Base-by-base conservation (phyloP, 1,140 invertebrate genomes). In the Oryctes rhinoceros region DNA sequence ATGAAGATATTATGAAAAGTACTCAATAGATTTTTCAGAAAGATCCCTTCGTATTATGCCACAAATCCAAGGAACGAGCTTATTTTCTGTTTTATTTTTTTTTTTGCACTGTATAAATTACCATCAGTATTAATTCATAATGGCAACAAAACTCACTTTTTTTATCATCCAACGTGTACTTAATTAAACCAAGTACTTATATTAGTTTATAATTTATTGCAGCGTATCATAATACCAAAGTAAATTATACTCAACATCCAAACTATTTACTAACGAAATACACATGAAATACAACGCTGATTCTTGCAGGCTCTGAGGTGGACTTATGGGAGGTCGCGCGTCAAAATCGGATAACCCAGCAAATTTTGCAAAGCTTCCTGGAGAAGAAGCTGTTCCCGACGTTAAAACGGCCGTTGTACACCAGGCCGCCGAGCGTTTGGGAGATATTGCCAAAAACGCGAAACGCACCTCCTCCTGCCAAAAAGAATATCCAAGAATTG, bases 301-400 rank as follows among this genome's bases (percentile, higher is more conserved):
- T 76, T 44, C 75, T 79, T 81, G 65, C 77, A 79, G 80, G 59
- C 24, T 62, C 79, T 78, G 80, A 84, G 37, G 79, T 85, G 76
- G 92, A 91, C 86, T 82, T 89, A 48, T 88, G 89, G 81, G 92
- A 93, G 87, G 85, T 93, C 85, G 90, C 90, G 83, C 87, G 92
- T 67, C 92, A 94, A 89, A 94, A 94, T 88, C 90, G 90, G 86
- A 93, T 93, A 85, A 94, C 92, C 20, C 90, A 92, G 85, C 91
- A 93, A 88, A 93, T 94, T 81, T 89, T 94, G 78, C 91, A 92
- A 85, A 92, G 92, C 81, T 94, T 91, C 85, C 89, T 94, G 77
- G 92, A 93, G 86, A 90, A 91, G 83, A 90, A 91, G 30, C 84
- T 93, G 37, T 91, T 90, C 84, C 90, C 90, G 10, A 86, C 90